These are phyloP conservation scores for Trachops cirrhosus DNA, from an alignment of 2,797 vertebrate species.

Conservation along the genomic window DNA sequence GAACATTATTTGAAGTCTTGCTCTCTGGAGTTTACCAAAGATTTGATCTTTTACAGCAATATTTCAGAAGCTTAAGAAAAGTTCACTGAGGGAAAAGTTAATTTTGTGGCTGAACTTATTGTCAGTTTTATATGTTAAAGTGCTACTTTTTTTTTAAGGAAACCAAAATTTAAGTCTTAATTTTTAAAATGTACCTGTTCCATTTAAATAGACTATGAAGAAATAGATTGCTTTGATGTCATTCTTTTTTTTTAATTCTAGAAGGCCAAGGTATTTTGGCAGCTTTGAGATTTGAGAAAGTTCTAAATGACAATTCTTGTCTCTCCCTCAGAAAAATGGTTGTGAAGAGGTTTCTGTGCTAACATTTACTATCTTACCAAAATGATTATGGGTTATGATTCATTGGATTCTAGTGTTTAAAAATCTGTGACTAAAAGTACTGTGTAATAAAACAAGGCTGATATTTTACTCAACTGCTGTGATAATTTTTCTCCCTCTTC, in stretches of 20 bases:
- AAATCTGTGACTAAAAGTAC: constrained; percentile 42
- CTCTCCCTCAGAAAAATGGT: constrained; percentile 1
- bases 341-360: constrained; percentile 29
- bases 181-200: constrained; percentile 44
- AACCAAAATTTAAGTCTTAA: constrained; percentile 16
- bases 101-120: constrained; percentile 43
- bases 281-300: constrained; percentile 44
- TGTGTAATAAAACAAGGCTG: not conserved
- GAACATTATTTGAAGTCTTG: constrained; percentile 48
- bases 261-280: not conserved
- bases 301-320: constrained; percentile 1
- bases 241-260: constrained; percentile 27
- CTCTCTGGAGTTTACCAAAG: constrained; percentile 40
- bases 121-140: constrained; percentile 41
- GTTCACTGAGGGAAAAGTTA: constrained; percentile 50
- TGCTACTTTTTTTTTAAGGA: constrained; percentile 30
- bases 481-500: not conserved
- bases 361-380: constrained; percentile 14
- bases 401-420: constrained; percentile 34
- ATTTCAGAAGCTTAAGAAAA: constrained; percentile 62
- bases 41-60: constrained; percentile 57
- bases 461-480: constrained; percentile 8
- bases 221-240: not conserved
- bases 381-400: constrained; percentile 31
- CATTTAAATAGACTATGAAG: constrained; percentile 7